Evolutionary conservation across 2,888 invertebrate species (phyloP), one percentile per base, ranked within the genome.

Genomic region (Mylabris sibirica): DNA sequence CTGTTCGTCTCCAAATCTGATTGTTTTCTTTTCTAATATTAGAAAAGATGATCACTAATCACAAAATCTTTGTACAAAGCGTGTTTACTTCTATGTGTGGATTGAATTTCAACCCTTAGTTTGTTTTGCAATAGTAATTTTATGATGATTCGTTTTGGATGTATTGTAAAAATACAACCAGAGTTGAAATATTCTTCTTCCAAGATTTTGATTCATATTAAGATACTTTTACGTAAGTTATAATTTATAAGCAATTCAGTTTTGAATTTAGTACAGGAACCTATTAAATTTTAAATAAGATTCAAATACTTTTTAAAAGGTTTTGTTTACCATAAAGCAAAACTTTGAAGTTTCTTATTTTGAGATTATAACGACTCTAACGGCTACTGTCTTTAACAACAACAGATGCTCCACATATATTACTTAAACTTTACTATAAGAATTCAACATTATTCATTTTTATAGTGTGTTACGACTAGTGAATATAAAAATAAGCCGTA

Each of bases 391-490:
- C 3, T 14, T 26, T 3, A 26, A 57, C 24, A 26, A 26, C 57
- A 57, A 26, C 57, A 57, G 57, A 26, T 57, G 57, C 24, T 57
- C 26, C 26, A 57, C 24, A 57, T 57, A 12, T 57, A 26, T 57
- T 57, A 57, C 24, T 57, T 26, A 57, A 26, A 11, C 12, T 14
- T 30, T 14, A 49, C 12, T 24, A 12, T n/a, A 4, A 22, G 22
- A 53, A 57, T 24, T 57, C 26, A 11, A 57, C 57, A 26, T 57
- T 26, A 57, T 24, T 57, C 57, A 57, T 24, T 26, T 4, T 26
- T 44, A 44, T 44, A 17, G 17, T 6, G 17, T 44, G 17, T 44
- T n/a, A n/a, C n/a, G n/a, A n/a, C n/a, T n/a, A n/a, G 44, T 12
- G 12, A 41, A 41, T 41, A 5, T 14, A 41, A 44, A 17, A 17